Evolutionary conservation across 1,140 invertebrate genomes (phyloP), one percentile per base, ranked within the genome.

Genomic region (Drosophila orosa): DNA sequence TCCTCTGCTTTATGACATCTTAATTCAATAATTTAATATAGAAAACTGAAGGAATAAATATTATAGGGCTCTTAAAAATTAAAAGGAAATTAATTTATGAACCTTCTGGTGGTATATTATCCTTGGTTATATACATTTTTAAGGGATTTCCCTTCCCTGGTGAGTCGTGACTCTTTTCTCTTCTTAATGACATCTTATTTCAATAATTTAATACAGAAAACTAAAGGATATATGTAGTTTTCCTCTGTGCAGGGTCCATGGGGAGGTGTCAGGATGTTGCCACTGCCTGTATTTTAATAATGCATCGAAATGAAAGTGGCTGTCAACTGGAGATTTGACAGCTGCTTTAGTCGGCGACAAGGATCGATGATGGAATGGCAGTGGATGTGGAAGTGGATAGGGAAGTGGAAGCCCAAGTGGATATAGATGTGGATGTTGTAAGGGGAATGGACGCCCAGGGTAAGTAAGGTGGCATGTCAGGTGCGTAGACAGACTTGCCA

Each of bases 301-400:
- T 87, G 83, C 82, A 86, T 83, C 82, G 84, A 86, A 86, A 87
- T 86, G 82, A 86, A 86, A 86, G 82, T 86, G 84, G 83, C 82
- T 86, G 82, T 86, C 82, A 87, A 87, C 82, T 86, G 75, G 72
- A 87, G 83, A 68, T 68, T 68, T 68, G 65, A 66, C 65, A 68
- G 65, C 61, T 68, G 65, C 65, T 68, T 68, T 68, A 66, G 61
- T 39, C 37, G 47, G 65, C 81, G 81, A 84, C 81, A 84, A 84
- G 81, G 81, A 84, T 84, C 82, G 82, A 86, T 86, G 82, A 85
- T 81, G 81, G 72, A 76, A 79, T 62, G 42, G 45, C 27, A 37
- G 27, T 60, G 27, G 27, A 55, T 13, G 56, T 44, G 39, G 39
- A 47, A 25, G 27, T 60, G 27, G 27, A 55, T 13, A 39, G 29